Base-by-base conservation (phyloP, 2,113 vertebrate species). In the Hemicordylus capensis region DNA sequence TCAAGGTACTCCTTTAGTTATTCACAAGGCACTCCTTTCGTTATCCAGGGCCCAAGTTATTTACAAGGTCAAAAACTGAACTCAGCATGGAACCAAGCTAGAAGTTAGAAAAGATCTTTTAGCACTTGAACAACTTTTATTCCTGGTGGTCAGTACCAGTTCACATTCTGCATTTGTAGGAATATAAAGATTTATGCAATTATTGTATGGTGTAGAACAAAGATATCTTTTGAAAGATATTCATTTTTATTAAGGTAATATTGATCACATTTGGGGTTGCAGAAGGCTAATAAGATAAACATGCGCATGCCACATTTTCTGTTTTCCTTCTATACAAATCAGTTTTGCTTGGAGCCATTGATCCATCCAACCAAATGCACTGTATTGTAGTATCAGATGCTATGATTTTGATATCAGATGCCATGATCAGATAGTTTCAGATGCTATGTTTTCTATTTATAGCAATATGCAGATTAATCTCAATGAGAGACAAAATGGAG, bases 201-300 rank as follows among this genome's bases (percentile, higher is more conserved):
- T 76, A 82, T 61, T 51, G 87, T 85, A n/a, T 37, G 19, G 86
- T n/a, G n/a, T n/a, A n/a, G 73, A 75, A 76, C 26, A 31, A 79
- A 87, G 48, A 90, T 84, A 89, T n/a, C 64, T 66, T 34, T 34
- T 86, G 59, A 9, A 54, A 92, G 75, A 85, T 86, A 88, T 90
- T 94, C 85, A 80, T 93, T 92, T 87, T 73, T 86, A 84, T 92
- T 87, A 91, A 91, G 93, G 90, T 85, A 92, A 89, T 91, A 92
- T 91, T 86, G 93, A 92, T 93, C 85, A 85, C 79, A 69, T 88
- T 92, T 88, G 79, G 84, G 91, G 80, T 87, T 87, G 88, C 83
- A 56, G 88, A 85, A 42, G 84, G 37, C 56, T 64, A 79, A 91
- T 76, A 75, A 74, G 80, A 72, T 87, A 90, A 92, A 91, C 82